phyloP scores from a whole-genome alignment of 2,113 vertebrate species.

The Ailuropoda melanoleuca region DNA sequence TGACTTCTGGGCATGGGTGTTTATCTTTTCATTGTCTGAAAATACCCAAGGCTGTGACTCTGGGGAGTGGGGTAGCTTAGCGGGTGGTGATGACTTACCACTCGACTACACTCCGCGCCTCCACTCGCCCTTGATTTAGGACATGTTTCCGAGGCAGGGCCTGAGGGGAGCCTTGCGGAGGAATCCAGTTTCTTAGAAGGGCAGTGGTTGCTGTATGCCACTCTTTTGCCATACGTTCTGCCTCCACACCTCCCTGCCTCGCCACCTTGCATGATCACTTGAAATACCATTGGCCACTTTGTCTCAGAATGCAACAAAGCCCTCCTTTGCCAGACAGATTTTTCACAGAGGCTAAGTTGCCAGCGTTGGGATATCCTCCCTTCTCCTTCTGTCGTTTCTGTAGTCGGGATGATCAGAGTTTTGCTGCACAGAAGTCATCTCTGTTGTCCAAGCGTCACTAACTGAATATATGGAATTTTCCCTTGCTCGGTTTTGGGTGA shows the following conservation, averaged over 20 bases:
- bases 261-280: not conserved
- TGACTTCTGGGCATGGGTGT: not conserved
- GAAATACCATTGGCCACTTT: not conserved
- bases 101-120: not conserved
- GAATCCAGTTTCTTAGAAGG: not conserved
- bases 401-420: not conserved
- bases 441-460: not conserved
- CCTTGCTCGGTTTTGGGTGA: not conserved
- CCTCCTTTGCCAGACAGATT: not conserved
- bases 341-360: not conserved
- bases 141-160: not conserved
- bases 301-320: not conserved
- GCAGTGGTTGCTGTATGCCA: not conserved
- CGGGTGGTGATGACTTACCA: not conserved
- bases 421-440: not conserved
- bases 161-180: not conserved
- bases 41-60: not conserved
- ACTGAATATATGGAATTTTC: not conserved
- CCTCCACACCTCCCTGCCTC: not conserved
- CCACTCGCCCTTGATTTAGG: not conserved
- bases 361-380: not conserved
- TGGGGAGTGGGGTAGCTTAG: not conserved
- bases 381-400: not conserved
- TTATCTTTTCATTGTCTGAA: conserved; percentile 34
- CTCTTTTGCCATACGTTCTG: not conserved